Conservation (phyloP, 2,113 vertebrate species). For the Rhinoptilus africanus region DNA sequence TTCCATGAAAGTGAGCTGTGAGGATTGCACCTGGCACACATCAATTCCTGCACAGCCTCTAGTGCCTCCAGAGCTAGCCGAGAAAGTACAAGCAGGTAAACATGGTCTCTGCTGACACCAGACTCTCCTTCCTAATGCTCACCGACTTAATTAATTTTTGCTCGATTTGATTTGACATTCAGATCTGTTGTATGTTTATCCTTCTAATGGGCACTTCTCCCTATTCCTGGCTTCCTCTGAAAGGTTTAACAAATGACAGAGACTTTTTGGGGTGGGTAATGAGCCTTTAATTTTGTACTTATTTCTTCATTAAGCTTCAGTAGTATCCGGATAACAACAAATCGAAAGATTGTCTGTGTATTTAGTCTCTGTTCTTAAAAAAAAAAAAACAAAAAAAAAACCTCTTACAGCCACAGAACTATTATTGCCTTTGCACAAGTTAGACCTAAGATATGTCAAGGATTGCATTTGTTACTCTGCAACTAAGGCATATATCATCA, state of each 20-base stretch:
- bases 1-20: neutral
- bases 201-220: conserved; percentile 50
- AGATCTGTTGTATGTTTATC: conserved; percentile 51
- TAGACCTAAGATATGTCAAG: neutral
- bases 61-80: neutral
- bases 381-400: neutral
- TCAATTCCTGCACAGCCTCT: neutral
- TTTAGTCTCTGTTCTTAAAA: neutral
- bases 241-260: conserved; percentile 48
- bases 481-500: neutral
- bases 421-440: neutral
- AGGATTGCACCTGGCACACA: neutral
- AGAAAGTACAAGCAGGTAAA: conserved; percentile 11
- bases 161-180: conserved; percentile 59
- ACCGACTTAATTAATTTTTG: conserved; percentile 41
- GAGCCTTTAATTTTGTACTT: conserved; percentile 56
- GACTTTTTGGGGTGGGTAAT: conserved; percentile 36
- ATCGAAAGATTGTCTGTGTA: neutral
- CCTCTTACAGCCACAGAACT: neutral
- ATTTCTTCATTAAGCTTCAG: conserved; percentile 48
- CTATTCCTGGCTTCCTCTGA: conserved; percentile 21
- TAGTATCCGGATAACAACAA: neutral
- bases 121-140: conserved; percentile 1
- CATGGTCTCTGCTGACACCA: neutral
- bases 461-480: neutral